Conservation (phyloP, 2,888 invertebrate species). For the Sphaerophoria taeniata region DNA sequence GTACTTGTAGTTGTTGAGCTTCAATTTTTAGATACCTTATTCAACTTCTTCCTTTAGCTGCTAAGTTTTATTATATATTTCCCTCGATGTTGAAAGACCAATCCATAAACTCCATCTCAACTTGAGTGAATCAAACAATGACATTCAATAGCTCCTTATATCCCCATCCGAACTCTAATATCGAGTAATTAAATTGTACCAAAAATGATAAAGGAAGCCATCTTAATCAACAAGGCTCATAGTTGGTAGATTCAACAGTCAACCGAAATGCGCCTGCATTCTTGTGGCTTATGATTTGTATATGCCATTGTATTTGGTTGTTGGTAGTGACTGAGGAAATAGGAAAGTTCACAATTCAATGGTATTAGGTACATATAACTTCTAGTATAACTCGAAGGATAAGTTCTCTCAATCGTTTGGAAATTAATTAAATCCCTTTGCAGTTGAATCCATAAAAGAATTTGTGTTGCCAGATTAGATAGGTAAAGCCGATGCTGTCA, state of each 20-base stretch:
- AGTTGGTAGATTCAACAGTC: conserved; percentile 39
- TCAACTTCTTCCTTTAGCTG: neutral
- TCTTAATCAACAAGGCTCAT: conserved; percentile 62
- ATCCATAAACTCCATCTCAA: conserved; percentile 19
- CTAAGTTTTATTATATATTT: neutral
- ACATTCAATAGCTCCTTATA: conserved; percentile 1
- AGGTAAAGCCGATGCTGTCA: neutral
- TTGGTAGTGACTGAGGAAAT: neutral
- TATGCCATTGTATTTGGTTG: conserved; percentile 44
- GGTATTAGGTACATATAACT: conserved; percentile 19
- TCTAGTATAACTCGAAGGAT: conserved; percentile 31
- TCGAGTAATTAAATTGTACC: conserved; percentile 67
- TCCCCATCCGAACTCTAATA: conserved; percentile 4
- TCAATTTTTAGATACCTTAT: neutral
- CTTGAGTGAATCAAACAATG: conserved; percentile 16
- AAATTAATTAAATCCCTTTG: conserved; percentile 71
- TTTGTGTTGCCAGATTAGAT: conserved; percentile 64
- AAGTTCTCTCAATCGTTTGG: conserved; percentile 61
- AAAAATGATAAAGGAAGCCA: conserved; percentile 66
- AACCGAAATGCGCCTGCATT: conserved; percentile 50
- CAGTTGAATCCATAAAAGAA: conserved; percentile 61
- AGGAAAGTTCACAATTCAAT: conserved; percentile 63
- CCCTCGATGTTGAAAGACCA: neutral
- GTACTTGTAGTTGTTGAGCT: conserved; percentile 14
- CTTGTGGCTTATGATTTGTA: conserved; percentile 58